Conservation (phyloP, 2,797 vertebrate genomes). For the Cryptoprocta ferox region DNA sequence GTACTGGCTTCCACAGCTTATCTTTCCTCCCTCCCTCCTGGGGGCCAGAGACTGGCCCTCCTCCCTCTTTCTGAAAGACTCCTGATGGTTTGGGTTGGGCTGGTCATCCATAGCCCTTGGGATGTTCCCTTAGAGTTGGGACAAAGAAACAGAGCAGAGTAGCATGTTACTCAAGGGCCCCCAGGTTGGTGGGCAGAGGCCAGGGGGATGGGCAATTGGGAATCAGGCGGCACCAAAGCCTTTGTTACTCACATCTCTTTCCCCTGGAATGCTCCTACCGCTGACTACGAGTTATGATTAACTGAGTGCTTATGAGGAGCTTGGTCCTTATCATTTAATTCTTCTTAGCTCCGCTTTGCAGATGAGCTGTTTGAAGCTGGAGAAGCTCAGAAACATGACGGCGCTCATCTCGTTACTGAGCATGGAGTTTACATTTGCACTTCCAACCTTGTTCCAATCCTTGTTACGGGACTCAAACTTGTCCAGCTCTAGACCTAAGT, state of each 20-base stretch:
- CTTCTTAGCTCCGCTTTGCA: background rate
- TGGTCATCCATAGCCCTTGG: background rate
- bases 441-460: background rate
- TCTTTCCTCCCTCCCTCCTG: background rate
- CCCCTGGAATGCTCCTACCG: background rate
- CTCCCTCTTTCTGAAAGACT: background rate
- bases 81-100: background rate
- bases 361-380: background rate
- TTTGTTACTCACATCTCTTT: background rate
- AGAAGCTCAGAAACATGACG: background rate
- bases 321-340: background rate
- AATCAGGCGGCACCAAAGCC: background rate
- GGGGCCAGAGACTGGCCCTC: background rate
- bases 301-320: background rate
- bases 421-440: background rate
- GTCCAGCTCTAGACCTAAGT: slow-evolving; percentile 16
- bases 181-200: background rate
- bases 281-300: background rate
- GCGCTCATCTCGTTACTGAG: background rate
- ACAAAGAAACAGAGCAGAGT: background rate
- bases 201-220: background rate
- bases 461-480: background rate
- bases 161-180: background rate
- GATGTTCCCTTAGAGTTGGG: background rate
- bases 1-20: background rate